Percentiles rank a stretch among this genome's conserved stretches.
phyloP scores from a whole-genome alignment of 1,140 invertebrate species.

The Sycophila sp. region DNA sequence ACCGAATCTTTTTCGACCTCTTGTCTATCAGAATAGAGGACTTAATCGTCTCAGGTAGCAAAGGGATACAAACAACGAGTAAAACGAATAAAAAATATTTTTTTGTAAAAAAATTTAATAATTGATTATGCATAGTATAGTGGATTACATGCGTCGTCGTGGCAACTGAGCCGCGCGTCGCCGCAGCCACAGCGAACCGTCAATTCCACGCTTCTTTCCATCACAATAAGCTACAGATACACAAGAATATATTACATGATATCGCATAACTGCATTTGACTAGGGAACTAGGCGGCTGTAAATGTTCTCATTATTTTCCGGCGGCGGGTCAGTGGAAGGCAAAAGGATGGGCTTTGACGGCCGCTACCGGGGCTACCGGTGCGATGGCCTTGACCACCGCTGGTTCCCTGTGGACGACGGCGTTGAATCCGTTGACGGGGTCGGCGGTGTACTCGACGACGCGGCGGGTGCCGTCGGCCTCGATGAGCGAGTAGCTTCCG shows the following conservation, averaged over 20 bases:
- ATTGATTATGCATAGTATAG: background rate
- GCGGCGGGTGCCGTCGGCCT: slow-evolving; percentile 63
- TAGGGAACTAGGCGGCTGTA: slow-evolving; percentile 14
- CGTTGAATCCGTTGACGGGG: slow-evolving; percentile 65
- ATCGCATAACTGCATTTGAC: background rate
- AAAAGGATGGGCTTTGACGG: background rate
- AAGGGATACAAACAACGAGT: background rate
- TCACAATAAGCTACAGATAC: background rate
- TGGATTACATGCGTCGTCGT: background rate
- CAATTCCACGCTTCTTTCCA: background rate
- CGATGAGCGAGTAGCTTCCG: slow-evolving; percentile 62
- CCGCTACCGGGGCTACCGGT: slow-evolving; percentile 35
- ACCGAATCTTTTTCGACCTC: too few relatives aligned
- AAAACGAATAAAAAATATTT: too few relatives aligned
- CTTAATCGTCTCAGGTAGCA: too few relatives aligned
- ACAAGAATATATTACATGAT: background rate
- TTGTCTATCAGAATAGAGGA: background rate
- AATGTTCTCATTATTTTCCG: too few relatives aligned
- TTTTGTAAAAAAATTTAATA: slow-evolving; percentile 26
- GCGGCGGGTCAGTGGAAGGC: slow-evolving; percentile 4
- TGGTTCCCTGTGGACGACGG: slow-evolving; percentile 61
- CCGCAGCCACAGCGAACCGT: background rate
- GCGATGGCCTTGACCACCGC: slow-evolving; percentile 44
- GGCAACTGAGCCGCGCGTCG: background rate
- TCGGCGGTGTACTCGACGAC: slow-evolving; percentile 62